These are phyloP conservation scores for Nymphalis polychloros DNA, from an alignment of 2,888 invertebrate genomes.

Conservation along the genomic window DNA sequence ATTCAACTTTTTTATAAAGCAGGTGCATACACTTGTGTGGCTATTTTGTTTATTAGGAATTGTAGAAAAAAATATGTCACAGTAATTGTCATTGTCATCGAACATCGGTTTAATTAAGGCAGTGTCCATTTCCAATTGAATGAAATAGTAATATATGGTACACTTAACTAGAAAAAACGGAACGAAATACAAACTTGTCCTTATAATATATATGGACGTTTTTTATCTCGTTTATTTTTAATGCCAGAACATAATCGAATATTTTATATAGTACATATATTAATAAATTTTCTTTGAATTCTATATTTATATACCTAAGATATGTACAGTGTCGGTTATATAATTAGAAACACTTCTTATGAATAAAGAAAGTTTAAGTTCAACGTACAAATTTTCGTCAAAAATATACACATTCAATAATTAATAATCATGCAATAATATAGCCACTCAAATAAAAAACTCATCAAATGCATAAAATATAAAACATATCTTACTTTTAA, in stretches of 20 bases:
- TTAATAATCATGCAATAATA: too few species aligned
- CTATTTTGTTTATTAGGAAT: slow-evolving; percentile 29
- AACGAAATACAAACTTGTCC: background rate
- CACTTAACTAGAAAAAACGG: background rate
- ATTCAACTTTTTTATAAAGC: slow-evolving; percentile 62
- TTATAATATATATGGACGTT: background rate
- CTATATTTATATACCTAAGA: too few species aligned
- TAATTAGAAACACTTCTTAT: too few species aligned
- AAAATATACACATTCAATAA: too few species aligned
- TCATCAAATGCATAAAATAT: too few species aligned
- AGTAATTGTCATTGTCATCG: slow-evolving; percentile 15
- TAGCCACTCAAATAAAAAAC: too few species aligned
- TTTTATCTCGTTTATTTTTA: background rate
- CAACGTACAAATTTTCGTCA: too few species aligned
- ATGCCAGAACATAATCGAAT: background rate
- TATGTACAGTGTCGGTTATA: too few species aligned
- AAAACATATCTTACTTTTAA: too few species aligned
- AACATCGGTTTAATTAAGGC: slow-evolving; percentile 20
- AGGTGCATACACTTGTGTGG: slow-evolving; percentile 54
- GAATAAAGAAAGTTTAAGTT: too few species aligned
- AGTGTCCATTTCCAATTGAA: slow-evolving; percentile 7
- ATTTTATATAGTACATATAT: background rate
- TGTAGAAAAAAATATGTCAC: slow-evolving; percentile 4
- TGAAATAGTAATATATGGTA: slow-evolving; percentile 5
- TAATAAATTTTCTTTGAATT: too few species aligned